Percentiles rank a stretch among this genome's conserved stretches.
Evolutionary conservation across 2,797 vertebrate species (phyloP).

Genomic region (Acanthurus tractus): DNA sequence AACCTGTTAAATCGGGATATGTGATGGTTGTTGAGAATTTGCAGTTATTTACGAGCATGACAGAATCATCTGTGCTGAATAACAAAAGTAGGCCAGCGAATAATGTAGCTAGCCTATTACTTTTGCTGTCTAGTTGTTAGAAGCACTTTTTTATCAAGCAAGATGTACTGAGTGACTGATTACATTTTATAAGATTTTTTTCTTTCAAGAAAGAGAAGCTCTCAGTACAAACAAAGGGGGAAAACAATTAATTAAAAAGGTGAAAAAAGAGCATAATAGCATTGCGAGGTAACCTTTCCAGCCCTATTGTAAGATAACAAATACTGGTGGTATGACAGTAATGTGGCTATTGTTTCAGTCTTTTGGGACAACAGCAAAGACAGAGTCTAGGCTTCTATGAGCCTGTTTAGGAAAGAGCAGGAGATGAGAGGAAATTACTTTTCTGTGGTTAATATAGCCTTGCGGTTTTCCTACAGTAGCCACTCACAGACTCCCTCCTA

Average conservation of each 20-base stretch:
- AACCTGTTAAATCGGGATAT: background rate
- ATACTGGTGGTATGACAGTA: slow-evolving; percentile 45
- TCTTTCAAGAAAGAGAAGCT: background rate
- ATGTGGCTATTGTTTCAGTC: slow-evolving; percentile 44
- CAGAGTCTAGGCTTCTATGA: slow-evolving; percentile 47
- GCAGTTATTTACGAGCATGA: background rate
- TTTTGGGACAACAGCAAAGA: slow-evolving; percentile 32
- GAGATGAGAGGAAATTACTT: slow-evolving; percentile 78
- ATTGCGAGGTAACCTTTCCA: slow-evolving; percentile 20
- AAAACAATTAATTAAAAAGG: slow-evolving; percentile 13
- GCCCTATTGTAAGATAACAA: slow-evolving; percentile 22
- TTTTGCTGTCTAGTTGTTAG: background rate
- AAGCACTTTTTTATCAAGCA: background rate
- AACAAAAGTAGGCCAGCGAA: background rate
- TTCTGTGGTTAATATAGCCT: slow-evolving; percentile 76
- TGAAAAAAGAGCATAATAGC: background rate
- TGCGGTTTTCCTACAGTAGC: slow-evolving; percentile 72
- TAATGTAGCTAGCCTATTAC: background rate
- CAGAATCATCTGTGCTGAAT: background rate
- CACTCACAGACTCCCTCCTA: slow-evolving; percentile 57
- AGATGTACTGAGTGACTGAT: background rate
- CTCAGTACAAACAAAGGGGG: background rate
- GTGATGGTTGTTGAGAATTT: background rate
- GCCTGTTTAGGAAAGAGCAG: slow-evolving; percentile 66
- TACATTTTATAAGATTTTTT: too few species aligned